These are phyloP conservation scores for Corydoras maculifer DNA, from an alignment of 2,113 vertebrate genomes.

Conservation along the genomic window DNA sequence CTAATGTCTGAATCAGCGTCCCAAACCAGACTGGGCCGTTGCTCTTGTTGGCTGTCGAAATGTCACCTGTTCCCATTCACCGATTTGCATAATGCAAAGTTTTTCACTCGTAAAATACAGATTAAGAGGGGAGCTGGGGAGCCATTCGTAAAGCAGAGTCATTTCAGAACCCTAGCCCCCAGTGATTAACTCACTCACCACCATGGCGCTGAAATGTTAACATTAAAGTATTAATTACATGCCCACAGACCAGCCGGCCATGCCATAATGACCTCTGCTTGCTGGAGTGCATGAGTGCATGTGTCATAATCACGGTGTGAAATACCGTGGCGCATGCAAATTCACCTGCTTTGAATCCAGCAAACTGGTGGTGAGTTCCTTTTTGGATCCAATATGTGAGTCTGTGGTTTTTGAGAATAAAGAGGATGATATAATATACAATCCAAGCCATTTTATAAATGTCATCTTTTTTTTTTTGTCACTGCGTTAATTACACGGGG, in stretches of 20 bases:
- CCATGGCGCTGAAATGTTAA: slow-evolving; percentile 51
- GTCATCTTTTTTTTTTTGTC: neutral
- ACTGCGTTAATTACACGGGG: too few relatives aligned
- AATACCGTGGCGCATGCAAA: slow-evolving; percentile 20
- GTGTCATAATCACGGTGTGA: slow-evolving; percentile 44
- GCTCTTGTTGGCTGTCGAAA: slow-evolving; percentile 94
- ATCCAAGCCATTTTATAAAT: neutral
- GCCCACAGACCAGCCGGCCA: slow-evolving; percentile 42
- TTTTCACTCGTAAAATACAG: slow-evolving; percentile 99
- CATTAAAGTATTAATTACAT: slow-evolving; percentile 56
- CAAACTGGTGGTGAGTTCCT: neutral
- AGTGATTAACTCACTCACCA: slow-evolving; percentile 78
- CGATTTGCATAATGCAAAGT: slow-evolving; percentile 99
- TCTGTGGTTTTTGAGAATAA: neutral
- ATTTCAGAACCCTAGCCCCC: slow-evolving; percentile 72
- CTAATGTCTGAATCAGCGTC: slow-evolving; percentile 98
- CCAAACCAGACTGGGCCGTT: slow-evolving; percentile 75
- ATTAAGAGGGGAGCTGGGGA: slow-evolving; percentile 94
- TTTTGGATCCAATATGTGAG: neutral
- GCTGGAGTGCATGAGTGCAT: slow-evolving; percentile 35
- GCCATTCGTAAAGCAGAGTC: slow-evolving; percentile 93
- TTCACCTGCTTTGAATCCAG: slow-evolving; percentile 21
- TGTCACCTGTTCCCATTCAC: slow-evolving; percentile 99
- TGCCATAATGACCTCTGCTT: slow-evolving; percentile 45
- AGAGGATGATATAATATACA: too few relatives aligned